Conservation (phyloP, 1,140 invertebrate genomes). For the Drosophila punjabiensis region DNA sequence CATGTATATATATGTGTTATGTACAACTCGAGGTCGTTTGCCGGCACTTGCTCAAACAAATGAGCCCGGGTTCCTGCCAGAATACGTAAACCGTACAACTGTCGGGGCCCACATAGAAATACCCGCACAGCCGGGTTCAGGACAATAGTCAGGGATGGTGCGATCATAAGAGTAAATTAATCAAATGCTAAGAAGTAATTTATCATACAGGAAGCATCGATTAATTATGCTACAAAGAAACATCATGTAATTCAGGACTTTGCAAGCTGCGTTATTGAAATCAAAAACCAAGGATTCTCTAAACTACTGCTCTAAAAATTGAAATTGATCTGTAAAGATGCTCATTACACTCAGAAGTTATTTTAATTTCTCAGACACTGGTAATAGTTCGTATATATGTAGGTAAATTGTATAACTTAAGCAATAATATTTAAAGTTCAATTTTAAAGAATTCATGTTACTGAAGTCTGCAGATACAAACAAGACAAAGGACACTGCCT, state of each 20-base stretch:
- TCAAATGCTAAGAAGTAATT: slow-evolving; percentile 4
- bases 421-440: no score
- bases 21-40: slow-evolving; percentile 71
- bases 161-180: slow-evolving; percentile 10
- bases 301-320: not conserved
- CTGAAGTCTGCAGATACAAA: no score
- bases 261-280: not conserved
- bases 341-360: no score
- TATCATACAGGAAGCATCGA: not conserved
- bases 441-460: no score
- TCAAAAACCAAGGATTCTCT: not conserved
- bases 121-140: slow-evolving; percentile 4
- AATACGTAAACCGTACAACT: not conserved
- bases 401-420: no score
- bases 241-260: not conserved
- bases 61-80: slow-evolving; percentile 20
- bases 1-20: slow-evolving; percentile 9
- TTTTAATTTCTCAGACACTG: no score
- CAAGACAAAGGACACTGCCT: no score
- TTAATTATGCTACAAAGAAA: slow-evolving; percentile 9
- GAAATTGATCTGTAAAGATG: not conserved
- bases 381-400: no score
- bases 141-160: slow-evolving; percentile 3
- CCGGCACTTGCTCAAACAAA: slow-evolving; percentile 69
- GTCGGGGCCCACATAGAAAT: not conserved